Evolutionary conservation across 2,888 invertebrate species (phyloP), one percentile per base, ranked within the genome.

Genomic region (Andrena bicolor): DNA sequence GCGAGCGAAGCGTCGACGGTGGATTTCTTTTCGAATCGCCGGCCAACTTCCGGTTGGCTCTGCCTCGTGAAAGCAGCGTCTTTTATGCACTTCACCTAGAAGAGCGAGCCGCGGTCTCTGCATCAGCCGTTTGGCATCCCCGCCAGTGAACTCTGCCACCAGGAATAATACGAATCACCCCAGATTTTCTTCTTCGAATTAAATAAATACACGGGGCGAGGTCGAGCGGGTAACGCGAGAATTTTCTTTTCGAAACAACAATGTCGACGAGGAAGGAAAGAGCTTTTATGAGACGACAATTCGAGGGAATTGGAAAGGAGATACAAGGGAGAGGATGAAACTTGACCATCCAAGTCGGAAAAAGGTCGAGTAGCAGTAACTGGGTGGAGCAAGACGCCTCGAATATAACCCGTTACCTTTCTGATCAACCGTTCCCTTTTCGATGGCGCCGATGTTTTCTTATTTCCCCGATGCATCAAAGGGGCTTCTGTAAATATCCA

Each of bases 21-120:
- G 72, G 81, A 85, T 88, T 90, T 82, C 82, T 75, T 41, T 56
- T 72, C 79, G 82, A 74, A 78, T 53, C 41, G 77, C 56, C 48
- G 56, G 87, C 85, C 86, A 89, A 90, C 87, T 89, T 89, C 86
- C 86, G 85, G 82, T 85, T 89, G 72, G 76, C 80, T 87, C 81
- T 77, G 76, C 71, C 84, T 79, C 82, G 85, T 83, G 84, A 90
- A 90, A 90, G 88, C 85, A 76, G 41, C 51, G 63, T 74, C 68
- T 74, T 58, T 74, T 69, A 74, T 74, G 20, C 8, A 61, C 80
- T 68, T 51, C 30, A 69, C 73, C 66, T 68, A 56, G 26, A 73
- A n/a, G n/a, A 28, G 53, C 20, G 26, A 53, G 4, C 0, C 32
- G 26, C 63, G 48, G n/a, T 28, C 48, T 23, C 32, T 64, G 41